Conservation (phyloP, 2,113 vertebrate genomes). For the Daubentonia madagascariensis region DNA sequence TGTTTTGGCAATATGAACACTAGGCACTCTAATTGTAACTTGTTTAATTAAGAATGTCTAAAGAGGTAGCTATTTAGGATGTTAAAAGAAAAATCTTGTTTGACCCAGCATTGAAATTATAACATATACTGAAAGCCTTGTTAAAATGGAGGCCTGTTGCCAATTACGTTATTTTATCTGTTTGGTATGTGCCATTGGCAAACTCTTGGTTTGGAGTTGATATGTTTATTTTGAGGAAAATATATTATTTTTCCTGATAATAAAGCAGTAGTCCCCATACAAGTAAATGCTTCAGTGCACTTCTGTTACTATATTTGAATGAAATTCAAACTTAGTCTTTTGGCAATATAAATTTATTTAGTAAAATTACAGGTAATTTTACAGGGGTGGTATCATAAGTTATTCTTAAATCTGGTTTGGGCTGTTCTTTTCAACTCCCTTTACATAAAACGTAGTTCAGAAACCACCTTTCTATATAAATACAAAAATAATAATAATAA, state of each 20-base stretch:
- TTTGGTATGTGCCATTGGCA: background rate
- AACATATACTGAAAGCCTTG: background rate
- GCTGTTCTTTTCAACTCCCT: background rate
- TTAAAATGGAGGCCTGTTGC: background rate
- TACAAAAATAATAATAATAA: background rate
- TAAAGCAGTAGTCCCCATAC: background rate
- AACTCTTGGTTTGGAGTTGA: background rate
- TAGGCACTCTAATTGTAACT: background rate
- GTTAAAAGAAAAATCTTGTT: background rate
- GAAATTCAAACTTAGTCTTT: constrained; percentile 2
- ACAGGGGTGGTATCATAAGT: background rate
- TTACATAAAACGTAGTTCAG: background rate
- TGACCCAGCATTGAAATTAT: background rate
- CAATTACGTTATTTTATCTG: background rate
- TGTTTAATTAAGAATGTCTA: background rate
- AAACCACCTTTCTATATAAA: background rate
- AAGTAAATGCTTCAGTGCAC: background rate
- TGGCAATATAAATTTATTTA: background rate
- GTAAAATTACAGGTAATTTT: no score
- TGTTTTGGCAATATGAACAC: background rate
- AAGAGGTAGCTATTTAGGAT: background rate
- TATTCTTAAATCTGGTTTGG: background rate
- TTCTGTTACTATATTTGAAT: background rate
- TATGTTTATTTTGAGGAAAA: constrained; percentile 10
- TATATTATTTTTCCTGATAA: background rate